phyloP scores from a whole-genome alignment of 2,797 vertebrate genomes.

The Cheracebus regulus region DNA sequence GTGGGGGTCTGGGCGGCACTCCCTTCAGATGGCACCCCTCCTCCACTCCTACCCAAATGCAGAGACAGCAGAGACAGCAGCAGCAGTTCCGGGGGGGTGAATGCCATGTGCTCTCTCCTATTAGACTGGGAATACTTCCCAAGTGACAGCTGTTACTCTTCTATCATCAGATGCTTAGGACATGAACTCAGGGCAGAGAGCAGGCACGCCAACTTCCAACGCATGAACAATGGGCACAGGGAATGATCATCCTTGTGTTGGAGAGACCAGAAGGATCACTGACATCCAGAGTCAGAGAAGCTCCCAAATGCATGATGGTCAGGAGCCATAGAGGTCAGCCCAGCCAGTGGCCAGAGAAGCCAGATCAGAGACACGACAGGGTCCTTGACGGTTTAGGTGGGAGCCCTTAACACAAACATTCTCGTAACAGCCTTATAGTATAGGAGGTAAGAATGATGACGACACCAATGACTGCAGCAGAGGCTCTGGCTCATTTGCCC shows the following conservation, averaged over 20 bases:
- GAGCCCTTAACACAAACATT: neutral
- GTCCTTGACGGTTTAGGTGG: neutral
- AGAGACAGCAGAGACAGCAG: accelerated
- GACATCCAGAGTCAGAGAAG: neutral
- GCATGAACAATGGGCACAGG: neutral
- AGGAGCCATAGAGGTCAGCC: neutral
- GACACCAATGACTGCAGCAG: accelerated
- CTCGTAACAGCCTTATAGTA: neutral
- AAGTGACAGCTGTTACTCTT: neutral
- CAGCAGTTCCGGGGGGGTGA: neutral
- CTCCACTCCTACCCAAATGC: too few relatives aligned
- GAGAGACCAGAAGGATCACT: neutral
- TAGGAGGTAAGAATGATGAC: accelerated
- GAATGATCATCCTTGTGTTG: accelerated
- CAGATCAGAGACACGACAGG: neutral
- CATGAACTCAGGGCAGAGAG: neutral
- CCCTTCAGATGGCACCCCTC: neutral
- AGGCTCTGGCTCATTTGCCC: accelerated
- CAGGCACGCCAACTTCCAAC: too few relatives aligned
- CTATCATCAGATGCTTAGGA: neutral
- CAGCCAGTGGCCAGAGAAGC: neutral
- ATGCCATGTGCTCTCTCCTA: accelerated
- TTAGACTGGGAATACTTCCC: accelerated
- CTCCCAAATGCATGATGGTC: neutral
- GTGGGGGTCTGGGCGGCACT: accelerated